Evolutionary conservation across 2,797 vertebrate genomes (phyloP).

Genomic region (Leptodactylus fallax): DNA sequence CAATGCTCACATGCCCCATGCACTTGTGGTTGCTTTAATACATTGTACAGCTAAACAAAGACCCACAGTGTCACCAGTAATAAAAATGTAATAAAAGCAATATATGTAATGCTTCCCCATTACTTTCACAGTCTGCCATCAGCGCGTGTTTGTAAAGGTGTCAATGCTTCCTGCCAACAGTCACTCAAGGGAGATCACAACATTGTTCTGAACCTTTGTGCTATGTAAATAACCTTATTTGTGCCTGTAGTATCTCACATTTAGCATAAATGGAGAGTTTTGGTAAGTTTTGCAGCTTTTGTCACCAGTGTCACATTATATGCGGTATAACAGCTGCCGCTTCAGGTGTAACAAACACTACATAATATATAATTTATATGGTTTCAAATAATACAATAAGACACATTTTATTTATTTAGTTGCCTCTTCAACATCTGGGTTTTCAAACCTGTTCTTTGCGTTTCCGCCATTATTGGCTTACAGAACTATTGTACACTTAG

Average conservation of each 20-base stretch:
- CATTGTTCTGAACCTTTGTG: too few species aligned
- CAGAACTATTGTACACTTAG: background rate
- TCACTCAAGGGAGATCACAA: background rate
- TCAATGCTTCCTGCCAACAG: background rate
- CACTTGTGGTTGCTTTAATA: too few species aligned
- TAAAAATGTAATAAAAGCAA: background rate
- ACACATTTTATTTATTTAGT: slow-evolving; percentile 7
- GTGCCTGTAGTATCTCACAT: too few species aligned
- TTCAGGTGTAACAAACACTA: background rate
- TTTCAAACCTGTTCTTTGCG: slow-evolving; percentile 16
- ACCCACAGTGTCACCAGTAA: background rate
- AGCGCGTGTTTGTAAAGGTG: background rate
- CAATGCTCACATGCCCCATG: too few species aligned
- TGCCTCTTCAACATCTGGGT: background rate
- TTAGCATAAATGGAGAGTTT: background rate
- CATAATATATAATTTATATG: background rate
- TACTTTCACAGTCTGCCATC: background rate
- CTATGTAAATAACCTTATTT: background rate
- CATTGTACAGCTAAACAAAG: background rate
- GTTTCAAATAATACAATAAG: slow-evolving; percentile 7
- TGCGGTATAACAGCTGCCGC: background rate
- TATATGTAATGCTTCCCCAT: background rate
- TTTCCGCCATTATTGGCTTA: background rate
- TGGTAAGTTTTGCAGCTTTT: background rate
- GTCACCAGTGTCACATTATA: background rate